These are phyloP conservation scores for Gandaritis pyraliata DNA, from an alignment of 2,888 invertebrate species.

Conservation along the genomic window DNA sequence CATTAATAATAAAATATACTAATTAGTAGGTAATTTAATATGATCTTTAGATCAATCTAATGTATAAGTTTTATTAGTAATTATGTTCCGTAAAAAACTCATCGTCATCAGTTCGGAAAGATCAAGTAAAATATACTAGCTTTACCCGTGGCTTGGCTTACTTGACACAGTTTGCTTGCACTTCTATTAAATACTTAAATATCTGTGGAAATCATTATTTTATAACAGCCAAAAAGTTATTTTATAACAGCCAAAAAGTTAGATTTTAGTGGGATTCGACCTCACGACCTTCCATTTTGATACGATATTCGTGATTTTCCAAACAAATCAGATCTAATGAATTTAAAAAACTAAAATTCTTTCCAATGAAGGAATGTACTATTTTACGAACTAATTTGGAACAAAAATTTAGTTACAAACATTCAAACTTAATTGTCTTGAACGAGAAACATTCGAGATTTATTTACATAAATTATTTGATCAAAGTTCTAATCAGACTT, in stretches of 20 bases:
- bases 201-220: no score
- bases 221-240: no score
- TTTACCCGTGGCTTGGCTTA: not conserved
- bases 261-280: no score
- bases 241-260: no score
- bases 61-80: conserved; percentile 26
- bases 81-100: conserved; percentile 3
- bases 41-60: conserved; percentile 13
- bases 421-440: not conserved
- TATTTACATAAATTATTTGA: conserved; percentile 11
- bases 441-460: not conserved
- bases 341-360: no score
- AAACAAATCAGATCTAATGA: no score
- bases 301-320: no score
- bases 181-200: not conserved
- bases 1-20: conserved; percentile 19
- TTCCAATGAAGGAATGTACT: no score
- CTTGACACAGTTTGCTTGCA: not conserved
- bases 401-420: conserved; percentile 4
- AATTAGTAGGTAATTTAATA: conserved; percentile 24
- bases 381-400: not conserved
- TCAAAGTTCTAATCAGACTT: conserved; percentile 13
- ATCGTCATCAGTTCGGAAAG: not conserved
- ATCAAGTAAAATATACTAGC: conserved; percentile 1
- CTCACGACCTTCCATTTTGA: no score